Conservation (phyloP, 1,140 invertebrate genomes). For the Lycorma delicatula region DNA sequence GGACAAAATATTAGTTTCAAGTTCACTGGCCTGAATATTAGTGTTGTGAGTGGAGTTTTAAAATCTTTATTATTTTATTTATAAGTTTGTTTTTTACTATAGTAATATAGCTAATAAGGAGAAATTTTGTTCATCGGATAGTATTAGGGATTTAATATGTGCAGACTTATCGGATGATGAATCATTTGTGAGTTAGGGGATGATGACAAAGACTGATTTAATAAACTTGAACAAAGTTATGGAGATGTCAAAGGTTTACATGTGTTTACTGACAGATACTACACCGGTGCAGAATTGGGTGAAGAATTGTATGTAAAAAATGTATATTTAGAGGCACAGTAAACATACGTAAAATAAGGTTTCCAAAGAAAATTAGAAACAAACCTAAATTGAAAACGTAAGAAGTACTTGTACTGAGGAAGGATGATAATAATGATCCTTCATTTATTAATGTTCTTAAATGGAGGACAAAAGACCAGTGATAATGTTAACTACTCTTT, state of each 20-base stretch:
- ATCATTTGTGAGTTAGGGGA: too few relatives aligned
- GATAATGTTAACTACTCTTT: slow-evolving; percentile 6
- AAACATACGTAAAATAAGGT: neutral
- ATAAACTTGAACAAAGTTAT: slow-evolving; percentile 7
- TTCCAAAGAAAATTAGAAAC: slow-evolving; percentile 6
- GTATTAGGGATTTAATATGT: too few relatives aligned
- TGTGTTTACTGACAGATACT: slow-evolving; percentile 11
- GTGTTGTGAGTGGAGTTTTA: too few relatives aligned
- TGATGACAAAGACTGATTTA: too few relatives aligned
- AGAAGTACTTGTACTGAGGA: neutral
- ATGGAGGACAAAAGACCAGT: slow-evolving; percentile 12
- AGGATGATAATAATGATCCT: slow-evolving; percentile 12
- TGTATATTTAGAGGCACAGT: slow-evolving; percentile 7
- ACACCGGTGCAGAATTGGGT: slow-evolving; percentile 11
- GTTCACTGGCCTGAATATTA: too few relatives aligned
- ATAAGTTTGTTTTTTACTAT: too few relatives aligned
- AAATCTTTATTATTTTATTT: too few relatives aligned
- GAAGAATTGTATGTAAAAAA: slow-evolving; percentile 3
- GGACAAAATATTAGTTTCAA: too few relatives aligned
- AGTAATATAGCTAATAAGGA: too few relatives aligned
- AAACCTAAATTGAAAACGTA: slow-evolving; percentile 10
- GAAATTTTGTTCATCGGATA: too few relatives aligned
- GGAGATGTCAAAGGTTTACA: slow-evolving; percentile 9
- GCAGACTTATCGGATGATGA: too few relatives aligned
- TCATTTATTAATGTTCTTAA: slow-evolving; percentile 6